Base-by-base conservation (phyloP, 2,113 vertebrate genomes). In the Syrmaticus mikado region DNA sequence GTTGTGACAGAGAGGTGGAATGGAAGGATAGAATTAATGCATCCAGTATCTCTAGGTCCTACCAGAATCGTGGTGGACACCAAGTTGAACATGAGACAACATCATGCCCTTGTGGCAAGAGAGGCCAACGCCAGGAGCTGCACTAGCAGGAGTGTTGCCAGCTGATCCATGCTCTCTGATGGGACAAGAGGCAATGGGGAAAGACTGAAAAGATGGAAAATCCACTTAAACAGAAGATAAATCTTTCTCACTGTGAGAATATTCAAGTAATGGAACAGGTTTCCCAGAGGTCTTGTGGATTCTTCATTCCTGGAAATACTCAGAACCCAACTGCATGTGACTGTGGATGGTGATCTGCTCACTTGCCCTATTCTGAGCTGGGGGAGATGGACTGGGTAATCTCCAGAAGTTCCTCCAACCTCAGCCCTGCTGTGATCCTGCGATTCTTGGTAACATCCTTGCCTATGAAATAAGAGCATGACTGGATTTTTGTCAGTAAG, bases 1-100 rank as follows among this genome's bases (percentile, higher is more conserved):
- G 2, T 82, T 68, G 82, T 87, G 55, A 36, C 57, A 41, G 61
- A 68, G 38, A 87, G 67, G 5, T 28, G 52, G 52, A 62, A 57
- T 32, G 57, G 87, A 93, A 71, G 9, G 61, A 93, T 38, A 84
- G 92, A 64, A 94, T 93, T 83, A 83, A 92, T 61, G 22, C 61
- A 84, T 94, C 83, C 79, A 67, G 78, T 71, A 50, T 68, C 86
- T 25, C 22, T 57, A 19, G 10, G 32, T 67, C 10, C 28, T 55
- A 8, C 13, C 48, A 30, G 10, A 8, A 11, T 82, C 14, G 13
- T 18, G 15, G 5, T 73, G 21, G 18, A 48, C 34, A 66, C 8
- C 11, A 77, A 46, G 36, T 36, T 72, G 52, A 53, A 8, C 10
- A 36, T 12, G 13, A 52, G 10, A 6, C 32, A 65, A 11, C 22